Conservation (phyloP, 2,888 invertebrate species). For the Oligia latruncula region DNA sequence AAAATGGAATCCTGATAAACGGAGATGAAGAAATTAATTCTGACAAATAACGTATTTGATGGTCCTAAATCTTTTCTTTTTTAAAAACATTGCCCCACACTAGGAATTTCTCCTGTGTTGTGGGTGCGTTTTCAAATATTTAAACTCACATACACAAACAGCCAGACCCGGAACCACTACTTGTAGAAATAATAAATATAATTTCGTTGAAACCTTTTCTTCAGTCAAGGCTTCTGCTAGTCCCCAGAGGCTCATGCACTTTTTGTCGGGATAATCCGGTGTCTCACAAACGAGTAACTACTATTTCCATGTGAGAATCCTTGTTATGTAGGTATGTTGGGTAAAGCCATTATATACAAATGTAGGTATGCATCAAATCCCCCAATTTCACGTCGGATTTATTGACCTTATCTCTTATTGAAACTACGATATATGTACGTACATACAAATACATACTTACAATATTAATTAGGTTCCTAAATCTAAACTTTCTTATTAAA, state of each 20-base stretch:
- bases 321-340: neutral
- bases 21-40: slow-evolving; percentile 20
- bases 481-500: slow-evolving; percentile 1
- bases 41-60: slow-evolving; percentile 37
- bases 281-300: neutral
- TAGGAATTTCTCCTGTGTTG: too few species aligned
- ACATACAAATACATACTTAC: neutral
- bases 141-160: too few species aligned
- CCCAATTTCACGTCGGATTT: neutral
- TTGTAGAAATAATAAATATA: neutral
- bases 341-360: neutral
- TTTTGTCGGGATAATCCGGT: slow-evolving; percentile 29
- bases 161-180: too few species aligned
- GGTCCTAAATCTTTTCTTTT: neutral
- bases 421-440: neutral
- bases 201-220: slow-evolving; percentile 38
- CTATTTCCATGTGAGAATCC: slow-evolving; percentile 23
- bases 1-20: slow-evolving; percentile 25
- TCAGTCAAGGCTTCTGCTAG: slow-evolving; percentile 1
- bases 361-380: neutral
- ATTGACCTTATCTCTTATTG: slow-evolving; percentile 6
- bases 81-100: too few species aligned
- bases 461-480: slow-evolving; percentile 8
- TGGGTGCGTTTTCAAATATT: too few species aligned
- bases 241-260: slow-evolving; percentile 22